These are phyloP conservation scores for Mormyrus lacerda DNA, from an alignment of 2,113 vertebrate species.

Conservation along the genomic window DNA sequence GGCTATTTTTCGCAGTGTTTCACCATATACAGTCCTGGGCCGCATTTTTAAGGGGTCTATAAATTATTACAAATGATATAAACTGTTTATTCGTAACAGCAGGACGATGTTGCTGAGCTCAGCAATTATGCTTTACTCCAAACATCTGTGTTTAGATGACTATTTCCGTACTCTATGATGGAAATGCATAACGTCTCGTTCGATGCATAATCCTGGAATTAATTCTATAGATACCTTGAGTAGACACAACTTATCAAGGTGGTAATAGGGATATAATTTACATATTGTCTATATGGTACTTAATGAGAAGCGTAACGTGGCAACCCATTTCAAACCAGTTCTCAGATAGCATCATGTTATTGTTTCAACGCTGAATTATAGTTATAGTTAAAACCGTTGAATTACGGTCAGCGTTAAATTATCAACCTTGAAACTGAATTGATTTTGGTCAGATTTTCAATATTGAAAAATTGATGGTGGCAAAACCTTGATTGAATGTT, in stretches of 20 bases:
- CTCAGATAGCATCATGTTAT: no score
- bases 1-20: background rate
- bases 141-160: background rate
- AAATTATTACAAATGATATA: background rate
- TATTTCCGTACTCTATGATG: background rate
- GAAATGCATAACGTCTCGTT: background rate
- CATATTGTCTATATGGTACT: background rate
- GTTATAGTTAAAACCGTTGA: no score
- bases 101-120: background rate
- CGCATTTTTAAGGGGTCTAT: background rate
- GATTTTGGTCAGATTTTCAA: no score
- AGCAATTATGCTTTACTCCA: background rate
- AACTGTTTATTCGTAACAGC: background rate
- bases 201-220: background rate
- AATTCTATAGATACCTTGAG: background rate
- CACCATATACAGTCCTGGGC: background rate
- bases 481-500: no score
- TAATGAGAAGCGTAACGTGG: background rate
- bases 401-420: no score
- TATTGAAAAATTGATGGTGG: no score
- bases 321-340: background rate
- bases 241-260: background rate
- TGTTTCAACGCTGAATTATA: no score
- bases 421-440: no score
- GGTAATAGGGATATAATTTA: background rate